A percentile compares a stretch with the other conserved stretches of the same genome.
Evolutionary conservation across 2,113 vertebrate genomes (phyloP).

Genomic region (Onychorhynchus coronatus): DNA sequence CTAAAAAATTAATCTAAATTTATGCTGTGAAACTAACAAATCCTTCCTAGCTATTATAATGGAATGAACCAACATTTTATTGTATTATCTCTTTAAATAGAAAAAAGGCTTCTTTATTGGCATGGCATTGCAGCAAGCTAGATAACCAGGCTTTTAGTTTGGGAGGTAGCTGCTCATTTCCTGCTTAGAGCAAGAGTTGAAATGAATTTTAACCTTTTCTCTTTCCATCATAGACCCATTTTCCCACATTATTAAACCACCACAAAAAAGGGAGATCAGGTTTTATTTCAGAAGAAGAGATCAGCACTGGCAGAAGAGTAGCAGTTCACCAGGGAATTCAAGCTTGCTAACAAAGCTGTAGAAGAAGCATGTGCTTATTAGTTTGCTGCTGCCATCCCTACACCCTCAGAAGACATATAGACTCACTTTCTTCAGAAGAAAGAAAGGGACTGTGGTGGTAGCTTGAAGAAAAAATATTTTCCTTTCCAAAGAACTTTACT

Average conservation of each 20-base stretch:
- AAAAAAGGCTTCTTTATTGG: slow-evolving; percentile 37
- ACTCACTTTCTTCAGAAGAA: background rate
- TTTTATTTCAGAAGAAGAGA: background rate
- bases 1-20: slow-evolving; percentile 70
- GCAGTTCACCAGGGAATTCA: background rate
- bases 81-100: slow-evolving; percentile 65
- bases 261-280: background rate
- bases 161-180: slow-evolving; percentile 28
- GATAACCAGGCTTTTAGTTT: slow-evolving; percentile 25
- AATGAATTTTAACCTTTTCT: slow-evolving; percentile 5
- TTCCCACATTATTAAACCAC: background rate
- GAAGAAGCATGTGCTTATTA: background rate
- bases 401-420: background rate
- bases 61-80: slow-evolving; percentile 57
- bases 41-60: slow-evolving; percentile 63
- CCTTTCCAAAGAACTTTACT: background rate
- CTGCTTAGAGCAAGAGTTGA: background rate
- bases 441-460: background rate
- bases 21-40: slow-evolving; percentile 63
- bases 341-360: background rate
- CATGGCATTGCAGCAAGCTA: background rate
- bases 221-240: background rate
- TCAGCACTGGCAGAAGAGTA: background rate
- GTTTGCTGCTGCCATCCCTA: background rate
- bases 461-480: background rate